These are phyloP conservation scores for Acanthopagrus latus DNA, from an alignment of 2,797 vertebrate species.

Conservation along the genomic window DNA sequence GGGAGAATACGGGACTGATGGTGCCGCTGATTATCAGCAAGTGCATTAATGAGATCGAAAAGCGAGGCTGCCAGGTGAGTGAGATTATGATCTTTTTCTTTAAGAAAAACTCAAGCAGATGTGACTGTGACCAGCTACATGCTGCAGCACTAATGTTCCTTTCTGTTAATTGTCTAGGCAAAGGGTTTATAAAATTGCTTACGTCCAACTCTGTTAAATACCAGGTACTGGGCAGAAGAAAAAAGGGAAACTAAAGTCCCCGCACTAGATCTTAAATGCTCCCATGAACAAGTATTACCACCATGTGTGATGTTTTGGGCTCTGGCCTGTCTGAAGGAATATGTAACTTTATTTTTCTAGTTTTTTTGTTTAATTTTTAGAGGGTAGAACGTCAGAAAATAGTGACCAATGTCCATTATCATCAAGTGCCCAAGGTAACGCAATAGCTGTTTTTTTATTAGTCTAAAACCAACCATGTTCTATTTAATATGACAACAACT, in stretches of 20 bases:
- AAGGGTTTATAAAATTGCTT: too few species aligned
- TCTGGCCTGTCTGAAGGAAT: too few species aligned
- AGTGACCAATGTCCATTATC: not conserved
- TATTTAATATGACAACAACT: not conserved
- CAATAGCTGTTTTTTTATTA: not conserved
- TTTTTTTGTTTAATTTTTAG: not conserved
- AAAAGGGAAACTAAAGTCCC: too few species aligned
- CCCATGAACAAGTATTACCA: too few species aligned
- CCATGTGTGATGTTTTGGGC: too few species aligned
- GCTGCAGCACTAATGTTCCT: too few species aligned
- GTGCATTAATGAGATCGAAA: conserved; percentile 96
- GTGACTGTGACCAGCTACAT: too few species aligned
- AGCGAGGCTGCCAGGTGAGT: conserved; percentile 96
- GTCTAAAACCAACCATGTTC: not conserved
- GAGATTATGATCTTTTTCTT: not conserved
- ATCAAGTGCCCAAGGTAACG: not conserved
- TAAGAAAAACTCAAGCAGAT: not conserved
- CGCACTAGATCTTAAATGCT: too few species aligned
- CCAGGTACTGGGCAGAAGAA: too few species aligned
- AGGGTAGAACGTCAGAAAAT: not conserved
- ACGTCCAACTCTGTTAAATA: too few species aligned
- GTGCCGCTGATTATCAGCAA: conserved; percentile 95
- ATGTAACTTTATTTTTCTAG: too few species aligned
- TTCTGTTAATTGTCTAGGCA: too few species aligned
- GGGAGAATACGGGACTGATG: conserved; percentile 91